Evolutionary conservation across 2,888 invertebrate genomes (phyloP), one percentile per base, ranked within the genome.

Genomic region (Epistrophe grossulariae): DNA sequence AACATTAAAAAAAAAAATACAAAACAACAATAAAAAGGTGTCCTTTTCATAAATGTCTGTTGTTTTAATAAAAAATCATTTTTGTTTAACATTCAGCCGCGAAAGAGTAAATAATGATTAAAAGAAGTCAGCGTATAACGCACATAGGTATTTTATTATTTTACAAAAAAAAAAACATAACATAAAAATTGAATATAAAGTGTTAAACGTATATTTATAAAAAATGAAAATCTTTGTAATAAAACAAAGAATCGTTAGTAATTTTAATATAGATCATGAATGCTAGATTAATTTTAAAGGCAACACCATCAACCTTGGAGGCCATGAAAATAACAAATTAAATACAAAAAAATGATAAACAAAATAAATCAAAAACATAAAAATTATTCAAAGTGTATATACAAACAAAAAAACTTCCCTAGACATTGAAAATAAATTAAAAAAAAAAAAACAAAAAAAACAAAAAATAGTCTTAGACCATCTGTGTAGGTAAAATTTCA

Each of bases 81-180:
- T 55, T 64, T 52, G 40, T 62, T 62, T 8, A 50, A 73, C 52
- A 79, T 77, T 72, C 72, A 77, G 72, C 64, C 62, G 52, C 66
- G 72, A 28, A 79, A 64, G 62, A 52, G 71, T 79, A 78, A 70
- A 68, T 68, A 73, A 70, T 45, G 59, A 74, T 48, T 59, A 52
- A 72, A 48, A 62, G 87, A 87, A 88, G 90, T 90, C 90, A 90
- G 90, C 89, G 89, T 90, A 83, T 88, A 90, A 89, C 90, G 90
- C 90, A 90, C 90, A 90, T 89, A 89, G 89, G 88, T 89, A 89
- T 89, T 89, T 88, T 89, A 88, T 85, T 84, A 89, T 87, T 87
- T 79, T 73, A 81, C 60, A 88, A 74, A 81, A 52, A 77, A 79
- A 45, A 80, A 55, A 28, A 55, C 28, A 28, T n/a, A n/a, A n/a